Base-by-base conservation (phyloP, 2,888 invertebrate species). In the Diarsia brunnea region DNA sequence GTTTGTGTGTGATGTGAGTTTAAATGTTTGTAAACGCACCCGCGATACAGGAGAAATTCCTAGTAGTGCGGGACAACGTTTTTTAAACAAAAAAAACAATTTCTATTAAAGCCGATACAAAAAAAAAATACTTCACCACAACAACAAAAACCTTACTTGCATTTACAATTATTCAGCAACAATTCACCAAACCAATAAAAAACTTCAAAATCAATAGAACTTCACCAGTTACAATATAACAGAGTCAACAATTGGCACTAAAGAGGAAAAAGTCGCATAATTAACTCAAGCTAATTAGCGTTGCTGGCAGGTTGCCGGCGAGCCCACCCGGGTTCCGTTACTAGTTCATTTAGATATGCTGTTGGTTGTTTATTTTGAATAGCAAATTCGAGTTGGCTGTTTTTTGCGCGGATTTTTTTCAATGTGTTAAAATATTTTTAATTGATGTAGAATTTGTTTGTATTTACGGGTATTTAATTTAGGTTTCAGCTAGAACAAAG, bases 241-340 rank as follows among this genome's bases (percentile, higher is more conserved):
- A 67, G 60, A 72, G 60, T 61, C 64, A 70, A 79, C 86, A 78
- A 85, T 85, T 87, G 86, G 81, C 73, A 85, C 76, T 79, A 55
- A 76, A 78, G 51, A 81, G 69, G 75, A 81, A 83, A 85, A 85
- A 19, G 53, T 73, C 63, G 61, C 73, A 51, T 78, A 81, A 86
- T 86, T 85, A 86, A 87, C 87, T 80, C 81, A 24, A 27, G 64
- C 84, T 87, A 87, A 87, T 87, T 87, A 85, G 73, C 58, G 21
- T 16, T 64, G 69, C 74, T 85, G 88, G 86, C 86, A 81, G 58
- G 63, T 69, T 78, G 86, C 86, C 85, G 66, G 60, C 69, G 27
- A 51, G 69, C 43, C 51, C 61, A 65, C n/a, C 65, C 72, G 67
- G 53, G 27, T 31, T 58, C 38, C 51, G 67, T 55, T 69, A 72